phyloP scores from a whole-genome alignment of 2,113 vertebrate species.

The Oxyura jamaicensis region DNA sequence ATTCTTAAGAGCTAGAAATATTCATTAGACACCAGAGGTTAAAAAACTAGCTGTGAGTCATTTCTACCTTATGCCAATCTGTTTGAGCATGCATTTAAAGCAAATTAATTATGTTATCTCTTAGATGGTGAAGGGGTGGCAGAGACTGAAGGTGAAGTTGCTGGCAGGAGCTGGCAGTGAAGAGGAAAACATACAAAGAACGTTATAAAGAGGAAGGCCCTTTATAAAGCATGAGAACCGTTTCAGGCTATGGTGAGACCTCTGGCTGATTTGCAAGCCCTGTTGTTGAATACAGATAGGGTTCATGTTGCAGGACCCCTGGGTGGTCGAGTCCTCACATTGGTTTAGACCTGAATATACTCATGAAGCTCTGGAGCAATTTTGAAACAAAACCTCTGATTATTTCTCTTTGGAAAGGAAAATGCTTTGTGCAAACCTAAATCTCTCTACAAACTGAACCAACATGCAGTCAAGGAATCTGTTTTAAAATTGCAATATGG shows the following conservation, averaged over 20 bases:
- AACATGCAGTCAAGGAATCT: not conserved
- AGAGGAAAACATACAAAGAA: not conserved
- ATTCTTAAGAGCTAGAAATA: not conserved
- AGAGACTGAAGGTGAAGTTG: not conserved
- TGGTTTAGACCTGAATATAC: not conserved
- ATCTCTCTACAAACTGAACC: not conserved
- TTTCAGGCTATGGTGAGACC: not conserved
- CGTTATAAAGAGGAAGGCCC: not conserved
- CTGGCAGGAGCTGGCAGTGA: not conserved
- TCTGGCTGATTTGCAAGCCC: not conserved
- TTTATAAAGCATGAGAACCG: not conserved
- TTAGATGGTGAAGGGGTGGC: not conserved
- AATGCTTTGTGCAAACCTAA: not conserved
- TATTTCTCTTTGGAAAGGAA: not conserved
- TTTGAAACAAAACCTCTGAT: not conserved
- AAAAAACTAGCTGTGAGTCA: not conserved
- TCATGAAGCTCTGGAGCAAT: not conserved
- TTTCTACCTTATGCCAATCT: not conserved
- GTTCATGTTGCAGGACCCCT: not conserved
- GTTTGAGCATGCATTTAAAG: not conserved
- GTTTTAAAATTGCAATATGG: not conserved
- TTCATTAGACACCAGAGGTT: not conserved
- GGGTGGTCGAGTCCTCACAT: not conserved
- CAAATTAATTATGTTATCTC: not conserved
- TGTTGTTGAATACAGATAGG: not conserved